A percentile compares a stretch with the other conserved stretches of the same genome.
These are phyloP conservation scores for Radopholus similis DNA, from an alignment of 1,140 invertebrate species.

Conservation along the genomic window DNA sequence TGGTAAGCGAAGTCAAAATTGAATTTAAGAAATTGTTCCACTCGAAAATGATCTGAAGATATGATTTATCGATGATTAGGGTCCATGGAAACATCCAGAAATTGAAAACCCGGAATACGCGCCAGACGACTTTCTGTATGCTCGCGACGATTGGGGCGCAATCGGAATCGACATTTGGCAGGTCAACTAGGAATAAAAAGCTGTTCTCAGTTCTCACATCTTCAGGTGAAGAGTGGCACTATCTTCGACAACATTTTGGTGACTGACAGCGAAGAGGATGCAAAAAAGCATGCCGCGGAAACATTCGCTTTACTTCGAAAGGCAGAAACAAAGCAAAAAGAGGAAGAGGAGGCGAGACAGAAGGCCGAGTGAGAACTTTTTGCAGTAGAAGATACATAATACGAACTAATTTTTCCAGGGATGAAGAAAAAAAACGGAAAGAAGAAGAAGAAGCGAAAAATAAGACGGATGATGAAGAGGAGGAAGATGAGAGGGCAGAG, in stretches of 20 bases:
- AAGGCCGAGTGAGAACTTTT: conserved; percentile 57
- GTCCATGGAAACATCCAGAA: conserved; percentile 93
- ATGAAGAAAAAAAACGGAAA: too few species aligned
- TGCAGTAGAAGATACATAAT: too few species aligned
- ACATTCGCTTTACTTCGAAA: conserved; percentile 67
- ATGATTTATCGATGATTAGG: too few species aligned
- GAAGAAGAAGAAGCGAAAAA: too few species aligned
- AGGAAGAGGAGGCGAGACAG: conserved; percentile 78
- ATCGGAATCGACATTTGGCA: conserved; percentile 95
- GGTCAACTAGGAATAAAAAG: too few species aligned
- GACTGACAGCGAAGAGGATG: conserved; percentile 79
- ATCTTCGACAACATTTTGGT: conserved; percentile 97
- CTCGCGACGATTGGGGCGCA: conserved; percentile 80
- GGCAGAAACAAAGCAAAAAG: conserved; percentile 90
- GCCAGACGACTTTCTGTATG: conserved; percentile 72
- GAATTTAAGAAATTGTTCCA: too few species aligned
- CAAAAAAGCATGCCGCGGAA: conserved; percentile 69
- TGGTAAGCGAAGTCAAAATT: too few species aligned
- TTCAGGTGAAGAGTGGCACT: conserved; percentile 96
- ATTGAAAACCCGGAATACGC: conserved; percentile 99
- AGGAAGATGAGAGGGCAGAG: too few species aligned
- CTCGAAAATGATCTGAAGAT: too few species aligned
- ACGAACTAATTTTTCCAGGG: too few species aligned
- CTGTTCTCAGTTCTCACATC: too few species aligned
- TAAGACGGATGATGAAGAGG: too few species aligned